Conservation (phyloP, 2,888 invertebrate species). For the Caenorhabditis sp. region DNA sequence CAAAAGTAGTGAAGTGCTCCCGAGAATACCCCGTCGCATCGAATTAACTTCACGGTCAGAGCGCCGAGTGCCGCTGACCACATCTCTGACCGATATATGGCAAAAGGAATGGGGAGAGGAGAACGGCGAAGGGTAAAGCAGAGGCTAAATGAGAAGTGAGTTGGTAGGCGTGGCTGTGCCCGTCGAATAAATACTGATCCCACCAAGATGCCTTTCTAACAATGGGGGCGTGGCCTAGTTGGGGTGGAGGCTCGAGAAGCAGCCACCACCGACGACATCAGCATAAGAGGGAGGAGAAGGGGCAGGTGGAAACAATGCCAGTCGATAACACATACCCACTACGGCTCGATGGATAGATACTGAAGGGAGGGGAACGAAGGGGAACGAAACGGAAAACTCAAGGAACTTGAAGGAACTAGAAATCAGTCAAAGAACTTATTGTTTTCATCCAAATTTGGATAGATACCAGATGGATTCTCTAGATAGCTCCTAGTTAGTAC, state of each 20-base stretch:
- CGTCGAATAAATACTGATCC: conserved; percentile 62
- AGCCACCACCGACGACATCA: conserved; percentile 28
- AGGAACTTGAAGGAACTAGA: neutral
- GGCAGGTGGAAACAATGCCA: conserved; percentile 40
- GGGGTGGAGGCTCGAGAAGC: conserved; percentile 43
- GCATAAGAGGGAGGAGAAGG: conserved; percentile 2
- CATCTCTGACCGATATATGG: conserved; percentile 7
- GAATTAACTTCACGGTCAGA: conserved; percentile 54
- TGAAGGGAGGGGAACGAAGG: neutral
- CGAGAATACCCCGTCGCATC: conserved; percentile 29
- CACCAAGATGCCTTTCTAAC: conserved; percentile 56
- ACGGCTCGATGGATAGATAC: conserved; percentile 1
- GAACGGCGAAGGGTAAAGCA: neutral
- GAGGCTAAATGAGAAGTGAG: conserved; percentile 21
- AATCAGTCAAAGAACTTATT: too few species aligned
- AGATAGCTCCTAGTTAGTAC: too few species aligned
- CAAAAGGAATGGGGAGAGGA: neutral
- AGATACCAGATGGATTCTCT: too few species aligned
- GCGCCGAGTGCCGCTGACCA: conserved; percentile 28
- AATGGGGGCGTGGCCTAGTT: conserved; percentile 55
- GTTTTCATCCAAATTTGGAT: too few species aligned
- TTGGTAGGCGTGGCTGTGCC: conserved; percentile 42
- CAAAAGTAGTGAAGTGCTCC: neutral
- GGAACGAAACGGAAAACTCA: neutral
- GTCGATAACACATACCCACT: conserved; percentile 7